phyloP scores from a whole-genome alignment of 2,797 vertebrate species.

The Hydrocynus forskahlii region DNA sequence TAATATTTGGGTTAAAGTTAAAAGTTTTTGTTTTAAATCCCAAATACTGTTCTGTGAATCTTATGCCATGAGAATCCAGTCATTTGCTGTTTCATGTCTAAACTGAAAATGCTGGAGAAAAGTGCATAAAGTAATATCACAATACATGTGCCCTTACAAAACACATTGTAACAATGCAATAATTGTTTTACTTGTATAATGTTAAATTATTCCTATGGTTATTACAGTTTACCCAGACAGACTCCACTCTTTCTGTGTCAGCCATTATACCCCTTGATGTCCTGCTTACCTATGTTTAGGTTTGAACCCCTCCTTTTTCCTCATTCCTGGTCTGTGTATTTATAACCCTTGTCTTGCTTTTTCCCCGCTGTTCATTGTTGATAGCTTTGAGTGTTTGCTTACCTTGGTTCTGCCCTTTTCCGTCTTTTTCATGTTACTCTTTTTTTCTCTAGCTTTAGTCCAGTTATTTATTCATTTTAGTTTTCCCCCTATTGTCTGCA shows the following conservation, averaged over 20 bases:
- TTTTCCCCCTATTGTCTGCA: not conserved
- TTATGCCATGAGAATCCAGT: not conserved
- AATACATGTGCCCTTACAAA: too few species aligned
- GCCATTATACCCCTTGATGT: not conserved
- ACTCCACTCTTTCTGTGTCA: not conserved
- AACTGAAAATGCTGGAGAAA: too few species aligned
- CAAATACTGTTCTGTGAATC: not conserved
- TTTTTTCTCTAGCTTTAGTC: not conserved
- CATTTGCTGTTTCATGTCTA: not conserved
- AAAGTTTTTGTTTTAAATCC: too few species aligned
- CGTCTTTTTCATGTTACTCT: not conserved
- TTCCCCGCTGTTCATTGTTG: not conserved
- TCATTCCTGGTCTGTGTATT: not conserved
- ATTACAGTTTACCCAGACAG: not conserved
- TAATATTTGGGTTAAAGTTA: too few species aligned
- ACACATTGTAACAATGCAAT: too few species aligned
- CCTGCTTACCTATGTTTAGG: constrained; percentile 1
- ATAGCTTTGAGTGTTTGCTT: not conserved
- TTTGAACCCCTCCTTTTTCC: not conserved
- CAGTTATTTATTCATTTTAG: not conserved
- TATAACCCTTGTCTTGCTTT: not conserved
- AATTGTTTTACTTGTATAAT: too few species aligned
- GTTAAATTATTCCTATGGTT: not conserved
- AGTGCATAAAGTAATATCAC: too few species aligned
- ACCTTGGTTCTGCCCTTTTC: not conserved